Evolutionary conservation across 2,113 vertebrate species (phyloP).

Genomic region (Craseonycteris thonglongyai): DNA sequence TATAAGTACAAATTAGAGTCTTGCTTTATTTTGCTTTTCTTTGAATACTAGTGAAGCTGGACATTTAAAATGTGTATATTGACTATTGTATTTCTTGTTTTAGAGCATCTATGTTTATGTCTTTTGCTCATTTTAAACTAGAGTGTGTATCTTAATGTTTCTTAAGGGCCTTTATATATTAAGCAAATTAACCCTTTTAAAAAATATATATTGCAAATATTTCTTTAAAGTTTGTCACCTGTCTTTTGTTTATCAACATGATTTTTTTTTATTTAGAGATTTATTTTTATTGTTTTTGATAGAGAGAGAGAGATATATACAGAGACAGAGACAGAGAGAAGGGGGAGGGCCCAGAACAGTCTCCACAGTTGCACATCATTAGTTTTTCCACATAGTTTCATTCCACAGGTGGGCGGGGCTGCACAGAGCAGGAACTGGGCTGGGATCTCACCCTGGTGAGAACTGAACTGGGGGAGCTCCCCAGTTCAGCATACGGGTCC

Average conservation of each 20-base stretch:
- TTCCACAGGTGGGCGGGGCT: no score
- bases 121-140: conserved; percentile 10
- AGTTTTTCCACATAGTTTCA: no score
- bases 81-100: neutral
- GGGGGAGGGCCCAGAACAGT: no score
- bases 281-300: no score
- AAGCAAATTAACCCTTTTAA: neutral
- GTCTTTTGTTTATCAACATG: neutral
- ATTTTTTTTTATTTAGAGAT: no score
- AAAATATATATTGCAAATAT: neutral
- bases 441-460: no score
- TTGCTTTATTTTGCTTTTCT: neutral
- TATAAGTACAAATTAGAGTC: conserved; percentile 3
- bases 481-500: no score
- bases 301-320: no score
- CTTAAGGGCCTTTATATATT: neutral
- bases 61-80: neutral
- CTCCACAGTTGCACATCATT: no score
- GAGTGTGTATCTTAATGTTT: neutral
- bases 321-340: no score
- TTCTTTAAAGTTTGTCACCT: neutral
- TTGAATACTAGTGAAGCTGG: neutral
- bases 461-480: no score
- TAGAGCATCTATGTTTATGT: neutral
- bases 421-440: no score